Evolutionary conservation across 2,888 invertebrate genomes (phyloP).

Genomic region (Plagodis dolabraria): DNA sequence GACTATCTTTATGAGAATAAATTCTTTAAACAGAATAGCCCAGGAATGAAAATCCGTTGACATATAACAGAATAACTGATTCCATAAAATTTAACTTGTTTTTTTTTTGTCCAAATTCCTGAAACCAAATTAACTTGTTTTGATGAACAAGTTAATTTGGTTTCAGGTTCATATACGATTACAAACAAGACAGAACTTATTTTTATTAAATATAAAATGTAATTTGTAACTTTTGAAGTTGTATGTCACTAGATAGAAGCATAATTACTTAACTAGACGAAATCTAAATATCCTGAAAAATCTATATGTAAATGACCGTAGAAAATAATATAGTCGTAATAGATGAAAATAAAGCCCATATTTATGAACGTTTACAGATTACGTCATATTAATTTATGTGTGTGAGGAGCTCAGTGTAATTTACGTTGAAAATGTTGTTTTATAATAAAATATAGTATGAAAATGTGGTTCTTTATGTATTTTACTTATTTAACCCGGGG

Average conservation of each 20-base stretch:
- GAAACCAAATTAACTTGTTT: too few relatives aligned
- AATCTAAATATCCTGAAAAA: constrained; percentile 26
- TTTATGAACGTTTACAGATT: constrained; percentile 39
- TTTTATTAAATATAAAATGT: not conserved
- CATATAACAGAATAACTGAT: too few relatives aligned
- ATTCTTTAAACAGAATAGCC: too few relatives aligned
- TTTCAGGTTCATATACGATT: too few relatives aligned
- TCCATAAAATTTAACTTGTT: too few relatives aligned
- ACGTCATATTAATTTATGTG: constrained; percentile 28
- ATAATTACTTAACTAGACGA: constrained; percentile 18
- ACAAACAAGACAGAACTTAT: too few relatives aligned
- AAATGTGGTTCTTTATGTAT: constrained; percentile 60
- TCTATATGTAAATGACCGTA: constrained; percentile 12
- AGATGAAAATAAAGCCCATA: constrained; percentile 22
- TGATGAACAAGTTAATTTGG: too few relatives aligned
- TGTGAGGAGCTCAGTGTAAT: constrained; percentile 46
- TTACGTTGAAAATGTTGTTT: constrained; percentile 72
- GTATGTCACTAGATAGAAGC: constrained; percentile 3
- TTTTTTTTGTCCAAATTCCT: too few relatives aligned
- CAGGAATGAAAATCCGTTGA: too few relatives aligned
- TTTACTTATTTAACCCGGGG: constrained; percentile 30
- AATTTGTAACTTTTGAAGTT: constrained; percentile 40
- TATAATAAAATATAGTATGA: constrained; percentile 62
- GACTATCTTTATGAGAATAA: too few relatives aligned
- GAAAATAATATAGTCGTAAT: constrained; percentile 12